Conservation (phyloP, 2,888 invertebrate species). For the Stenoptilia bipunctidactyla region DNA sequence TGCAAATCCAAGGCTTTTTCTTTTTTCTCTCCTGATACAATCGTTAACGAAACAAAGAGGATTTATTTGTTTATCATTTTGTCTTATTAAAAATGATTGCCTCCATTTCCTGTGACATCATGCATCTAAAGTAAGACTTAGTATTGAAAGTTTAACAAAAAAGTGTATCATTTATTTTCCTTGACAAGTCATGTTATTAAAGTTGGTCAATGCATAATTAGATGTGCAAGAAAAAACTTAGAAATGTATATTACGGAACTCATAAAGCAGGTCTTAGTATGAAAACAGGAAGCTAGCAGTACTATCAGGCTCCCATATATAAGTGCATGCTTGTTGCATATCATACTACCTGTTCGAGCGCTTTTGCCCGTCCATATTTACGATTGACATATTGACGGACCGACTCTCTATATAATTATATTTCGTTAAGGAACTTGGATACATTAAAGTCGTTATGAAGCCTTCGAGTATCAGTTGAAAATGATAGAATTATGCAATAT, state of each 20-base stretch:
- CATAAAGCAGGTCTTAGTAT: conserved; percentile 3
- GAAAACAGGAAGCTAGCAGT: conserved; percentile 5
- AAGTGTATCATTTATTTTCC: too few species aligned
- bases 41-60: conserved; percentile 45
- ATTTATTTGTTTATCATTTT: conserved; percentile 46
- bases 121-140: conserved; percentile 17
- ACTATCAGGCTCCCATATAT: too few species aligned
- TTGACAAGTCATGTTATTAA: too few species aligned
- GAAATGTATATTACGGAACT: conserved; percentile 2
- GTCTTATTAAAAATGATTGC: conserved; percentile 44
- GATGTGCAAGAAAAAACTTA: not conserved
- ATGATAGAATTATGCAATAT: conserved; percentile 57
- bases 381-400: too few species aligned
- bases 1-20: conserved; percentile 16
- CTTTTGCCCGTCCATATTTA: too few species aligned
- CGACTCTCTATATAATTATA: too few species aligned
- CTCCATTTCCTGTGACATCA: conserved; percentile 23
- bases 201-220: conserved; percentile 5
- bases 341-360: too few species aligned
- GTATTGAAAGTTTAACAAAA: not conserved
- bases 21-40: conserved; percentile 30
- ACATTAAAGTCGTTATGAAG: conserved; percentile 1
- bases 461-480: conserved; percentile 17
- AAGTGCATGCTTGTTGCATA: too few species aligned
- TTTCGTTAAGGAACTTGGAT: too few species aligned